phyloP scores from a whole-genome alignment of 2,113 vertebrate species.

The Gracilinanus agilis region DNA sequence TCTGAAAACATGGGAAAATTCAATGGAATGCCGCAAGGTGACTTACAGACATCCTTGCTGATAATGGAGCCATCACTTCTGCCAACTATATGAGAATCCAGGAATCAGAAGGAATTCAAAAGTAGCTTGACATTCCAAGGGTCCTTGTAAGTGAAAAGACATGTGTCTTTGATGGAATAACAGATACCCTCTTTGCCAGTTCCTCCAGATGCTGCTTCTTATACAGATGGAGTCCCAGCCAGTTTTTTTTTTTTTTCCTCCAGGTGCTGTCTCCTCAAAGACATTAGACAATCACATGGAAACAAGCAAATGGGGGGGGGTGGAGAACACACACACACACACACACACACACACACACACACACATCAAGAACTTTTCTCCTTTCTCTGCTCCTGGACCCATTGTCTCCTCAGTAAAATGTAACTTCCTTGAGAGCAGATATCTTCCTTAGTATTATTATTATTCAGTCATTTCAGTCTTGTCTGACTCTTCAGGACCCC shows the following conservation, averaged over 20 bases:
- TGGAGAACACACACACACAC: too few relatives aligned
- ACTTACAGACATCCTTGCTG: not conserved
- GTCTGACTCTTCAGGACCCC: too few relatives aligned
- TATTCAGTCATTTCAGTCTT: too few relatives aligned
- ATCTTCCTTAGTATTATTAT: not conserved
- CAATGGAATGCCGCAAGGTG: not conserved
- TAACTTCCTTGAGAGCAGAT: not conserved
- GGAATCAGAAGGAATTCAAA: slow-evolving; percentile 39
- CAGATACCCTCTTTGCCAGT: not conserved
- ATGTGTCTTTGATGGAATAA: slow-evolving; percentile 18
- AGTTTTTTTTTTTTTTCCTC: slow-evolving; percentile 51
- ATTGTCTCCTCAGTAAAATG: not conserved
- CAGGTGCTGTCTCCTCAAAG: slow-evolving; percentile 32
- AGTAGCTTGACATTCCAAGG: slow-evolving; percentile 2
- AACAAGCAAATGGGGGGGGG: slow-evolving; percentile 8
- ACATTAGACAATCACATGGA: slow-evolving; percentile 16
- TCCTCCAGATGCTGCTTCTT: slow-evolving; percentile 45
- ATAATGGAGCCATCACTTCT: not conserved
- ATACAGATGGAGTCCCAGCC: slow-evolving; percentile 54
- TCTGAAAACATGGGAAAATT: not conserved
- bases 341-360: too few relatives aligned
- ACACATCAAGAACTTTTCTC: not conserved
- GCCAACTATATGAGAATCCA: not conserved
- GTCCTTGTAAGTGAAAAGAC: slow-evolving; percentile 37
- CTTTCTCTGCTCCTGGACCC: not conserved